Base-by-base conservation (phyloP, 2,888 invertebrate species). In the Girardia tigrina region DNA sequence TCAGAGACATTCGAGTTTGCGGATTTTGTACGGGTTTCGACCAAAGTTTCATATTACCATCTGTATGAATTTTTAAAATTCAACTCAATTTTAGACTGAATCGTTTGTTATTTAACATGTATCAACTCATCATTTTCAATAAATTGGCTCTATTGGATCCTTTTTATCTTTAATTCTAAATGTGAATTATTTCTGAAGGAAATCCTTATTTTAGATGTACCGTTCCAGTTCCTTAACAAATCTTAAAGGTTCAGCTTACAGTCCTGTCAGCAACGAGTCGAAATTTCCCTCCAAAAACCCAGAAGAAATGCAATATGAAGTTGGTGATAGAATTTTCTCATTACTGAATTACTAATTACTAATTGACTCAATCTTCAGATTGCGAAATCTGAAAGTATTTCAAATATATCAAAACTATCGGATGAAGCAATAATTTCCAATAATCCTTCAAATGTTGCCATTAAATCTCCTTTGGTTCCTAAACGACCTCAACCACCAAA, bases 401-500 rank as follows among this genome's bases (percentile, higher is more conserved):
- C 56, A 6, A 56, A 56, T 56, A 20, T 56, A 56, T 56, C 56
- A n/a, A 56, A 56, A 56, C n/a, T 56, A 56, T 56, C 56, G n/a
- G 56, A 56, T n/a, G 56, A 56, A 8, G 56, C n/a, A n/a, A 56
- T 56, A 2, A 56, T 56, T 23, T 8, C 4, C 23, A 56, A 4
- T n/a, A 56, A 56, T 16, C n/a, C 4, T 20, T 23, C 56, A 12
- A 4, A 56, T 56, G 56, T 56, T 8, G 4, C 56, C 4, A 56
- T 56, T 16, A 56, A 56, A 56, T 56, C 56, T 56, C 56, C 56
- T n/a, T 16, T 56, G 4, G n/a, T 56, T 56, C 56, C 56, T 4
- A 56, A 56, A 29, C 28, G 73, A 72, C 73, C 73, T 29, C 29
- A 72, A 29, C 73, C 73, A 29, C 73, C 73, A 26, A 72, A 72